Evolutionary conservation across 2,797 vertebrate genomes (phyloP).

Genomic region (Pterois miles): DNA sequence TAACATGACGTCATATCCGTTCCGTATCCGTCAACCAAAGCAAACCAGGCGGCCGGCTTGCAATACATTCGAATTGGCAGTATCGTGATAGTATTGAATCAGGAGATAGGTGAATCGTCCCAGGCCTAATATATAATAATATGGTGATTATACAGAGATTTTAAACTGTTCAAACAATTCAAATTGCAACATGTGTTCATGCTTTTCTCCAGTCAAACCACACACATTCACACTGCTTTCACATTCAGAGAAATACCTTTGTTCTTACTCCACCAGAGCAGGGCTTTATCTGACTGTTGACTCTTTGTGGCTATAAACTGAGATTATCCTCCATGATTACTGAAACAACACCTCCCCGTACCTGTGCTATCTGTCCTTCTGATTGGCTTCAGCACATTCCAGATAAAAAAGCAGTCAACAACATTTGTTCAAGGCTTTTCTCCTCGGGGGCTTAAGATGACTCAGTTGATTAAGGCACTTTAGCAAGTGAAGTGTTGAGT

Average conservation of each 20-base stretch:
- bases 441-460: conserved; percentile 26
- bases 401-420: conserved; percentile 32
- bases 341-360: conserved; percentile 6
- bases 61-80: too few relatives aligned
- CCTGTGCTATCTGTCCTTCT: conserved; percentile 28
- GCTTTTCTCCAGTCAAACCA: background rate
- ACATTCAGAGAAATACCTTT: background rate
- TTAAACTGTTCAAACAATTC: background rate
- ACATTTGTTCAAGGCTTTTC: conserved; percentile 22
- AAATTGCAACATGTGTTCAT: background rate
- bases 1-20: too few relatives aligned
- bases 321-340: conserved; percentile 43
- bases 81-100: too few relatives aligned
- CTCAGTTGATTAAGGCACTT: conserved; percentile 22
- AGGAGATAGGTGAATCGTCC: too few relatives aligned
- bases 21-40: too few relatives aligned
- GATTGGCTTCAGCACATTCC: conserved; percentile 9
- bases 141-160: background rate
- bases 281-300: conserved; percentile 25
- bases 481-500: conserved; percentile 7
- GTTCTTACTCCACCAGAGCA: background rate
- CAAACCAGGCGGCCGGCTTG: fast-evolving
- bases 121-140: too few relatives aligned
- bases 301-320: conserved; percentile 9
- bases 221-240: background rate